Evolutionary conservation across 2,797 vertebrate genomes (phyloP), one percentile per base, ranked within the genome.

Genomic region (Monodelphis domestica): DNA sequence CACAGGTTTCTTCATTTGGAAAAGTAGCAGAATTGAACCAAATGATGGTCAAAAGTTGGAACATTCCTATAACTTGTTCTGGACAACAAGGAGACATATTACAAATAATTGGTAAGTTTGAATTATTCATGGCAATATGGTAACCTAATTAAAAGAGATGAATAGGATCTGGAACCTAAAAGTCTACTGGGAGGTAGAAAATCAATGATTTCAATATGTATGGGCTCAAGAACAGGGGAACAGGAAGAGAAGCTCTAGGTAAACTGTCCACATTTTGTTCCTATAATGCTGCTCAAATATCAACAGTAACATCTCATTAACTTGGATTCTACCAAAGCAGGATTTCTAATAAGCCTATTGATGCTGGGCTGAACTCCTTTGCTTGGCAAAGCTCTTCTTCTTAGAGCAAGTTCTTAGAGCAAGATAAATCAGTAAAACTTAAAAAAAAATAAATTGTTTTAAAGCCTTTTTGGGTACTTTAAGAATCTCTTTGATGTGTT

Each of bases 401-500:
- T 29, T 59, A 59, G n/a, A n/a, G n/a, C n/a, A 59, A 59, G 57
- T 33, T 59, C 57, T 33, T 53, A 50, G 17, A 90, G 14, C 12
- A 45, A 50, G 12, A 52, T 55, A 63, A 53, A 63, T 55, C 30
- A 93, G 90, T 28, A 90, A 12, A 56, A 54, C 14, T 57, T 45
- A 88, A 38, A 70, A 51, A 24, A 94, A 59, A 93, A 29, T 9
- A 90, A 59, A 33, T 54, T 4, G 1, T 87, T 78, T 53, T 50
- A 59, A 95, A 93, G 78, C 15, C 30, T 53, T 70, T 94, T 54
- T 26, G 91, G 70, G 53, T 29, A 63, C 84, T 90, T 93, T 54
- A 53, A 59, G 29, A 29, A 21, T 24, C 45, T 54, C n/a, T 59
- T 84, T 88, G 45, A 92, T 24, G 70, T 45, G 24, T 24, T 93